These are phyloP conservation scores for Chloroclystis v-ata DNA, from an alignment of 2,888 invertebrate species.

Conservation along the genomic window DNA sequence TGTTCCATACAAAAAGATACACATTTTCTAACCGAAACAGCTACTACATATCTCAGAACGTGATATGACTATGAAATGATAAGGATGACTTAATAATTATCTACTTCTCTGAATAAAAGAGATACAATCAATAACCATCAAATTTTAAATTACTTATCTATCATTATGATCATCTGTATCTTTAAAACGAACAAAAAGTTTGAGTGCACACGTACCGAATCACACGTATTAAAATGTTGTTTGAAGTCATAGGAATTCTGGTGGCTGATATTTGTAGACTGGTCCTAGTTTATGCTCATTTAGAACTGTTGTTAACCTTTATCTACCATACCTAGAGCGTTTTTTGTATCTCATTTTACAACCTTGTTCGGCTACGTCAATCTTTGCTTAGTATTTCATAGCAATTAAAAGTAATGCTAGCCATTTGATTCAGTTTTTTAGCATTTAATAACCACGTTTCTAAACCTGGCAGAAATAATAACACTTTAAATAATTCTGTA, in stretches of 20 bases:
- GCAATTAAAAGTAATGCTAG: constrained; percentile 6
- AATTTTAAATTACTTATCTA: too few species aligned
- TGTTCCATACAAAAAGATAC: too few species aligned
- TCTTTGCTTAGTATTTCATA: constrained; percentile 7
- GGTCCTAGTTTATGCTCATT: constrained; percentile 21
- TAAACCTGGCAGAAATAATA: neutral
- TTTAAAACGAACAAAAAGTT: too few species aligned
- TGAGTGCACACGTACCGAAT: too few species aligned
- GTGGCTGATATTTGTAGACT: constrained; percentile 3
- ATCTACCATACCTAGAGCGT: constrained; percentile 7
- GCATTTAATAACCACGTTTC: neutral
- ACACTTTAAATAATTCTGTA: neutral
- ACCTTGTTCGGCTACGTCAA: constrained; percentile 3
- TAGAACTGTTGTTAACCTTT: constrained; percentile 20
- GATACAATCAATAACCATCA: too few species aligned
- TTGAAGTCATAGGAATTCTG: neutral
- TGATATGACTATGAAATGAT: too few species aligned
- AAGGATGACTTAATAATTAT: too few species aligned
- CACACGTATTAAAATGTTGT: neutral
- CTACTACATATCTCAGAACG: too few species aligned
- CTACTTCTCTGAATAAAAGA: too few species aligned
- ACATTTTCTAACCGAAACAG: too few species aligned
- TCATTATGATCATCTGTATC: too few species aligned
- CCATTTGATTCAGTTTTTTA: constrained; percentile 4
- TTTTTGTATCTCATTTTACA: constrained; percentile 5